Percentiles rank a stretch among this genome's conserved stretches.
phyloP scores from a whole-genome alignment of 2,797 vertebrate species.

The Numenius phaeopus region DNA sequence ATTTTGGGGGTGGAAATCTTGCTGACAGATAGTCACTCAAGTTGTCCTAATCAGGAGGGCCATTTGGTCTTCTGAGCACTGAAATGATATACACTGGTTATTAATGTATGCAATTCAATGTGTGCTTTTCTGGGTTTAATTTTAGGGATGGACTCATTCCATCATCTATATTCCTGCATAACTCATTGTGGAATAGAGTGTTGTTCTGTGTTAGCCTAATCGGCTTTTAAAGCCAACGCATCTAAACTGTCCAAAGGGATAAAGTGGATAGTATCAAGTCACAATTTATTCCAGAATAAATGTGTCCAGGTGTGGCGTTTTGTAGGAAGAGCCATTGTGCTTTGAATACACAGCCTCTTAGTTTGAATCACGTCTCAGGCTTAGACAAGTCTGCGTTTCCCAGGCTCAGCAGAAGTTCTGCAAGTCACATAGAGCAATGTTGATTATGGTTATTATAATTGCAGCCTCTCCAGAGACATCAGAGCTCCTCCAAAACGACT shows the following conservation, averaged over 20 bases:
- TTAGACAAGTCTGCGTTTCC: not conserved
- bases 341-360: not conserved
- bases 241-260: not conserved
- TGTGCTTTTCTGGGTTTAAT: conserved; percentile 42
- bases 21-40: not conserved
- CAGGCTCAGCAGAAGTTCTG: not conserved
- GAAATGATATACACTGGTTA: conserved; percentile 5
- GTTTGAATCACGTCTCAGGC: not conserved
- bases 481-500: not conserved
- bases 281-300: not conserved
- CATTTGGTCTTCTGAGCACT: not conserved
- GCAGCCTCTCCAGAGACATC: not conserved
- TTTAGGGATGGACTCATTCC: conserved; percentile 28
- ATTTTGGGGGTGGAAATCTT: conserved; percentile 21
- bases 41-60: not conserved
- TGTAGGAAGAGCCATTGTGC: not conserved
- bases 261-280: not conserved
- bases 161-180: not conserved
- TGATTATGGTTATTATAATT: not conserved
- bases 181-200: not conserved
- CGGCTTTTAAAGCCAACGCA: not conserved
- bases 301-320: not conserved
- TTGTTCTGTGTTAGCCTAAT: not conserved
- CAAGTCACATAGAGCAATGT: not conserved
- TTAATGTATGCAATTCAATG: not conserved